Evolutionary conservation across 1,140 invertebrate genomes (phyloP), one percentile per base, ranked within the genome.

Genomic region (Cotesia vestalis): DNA sequence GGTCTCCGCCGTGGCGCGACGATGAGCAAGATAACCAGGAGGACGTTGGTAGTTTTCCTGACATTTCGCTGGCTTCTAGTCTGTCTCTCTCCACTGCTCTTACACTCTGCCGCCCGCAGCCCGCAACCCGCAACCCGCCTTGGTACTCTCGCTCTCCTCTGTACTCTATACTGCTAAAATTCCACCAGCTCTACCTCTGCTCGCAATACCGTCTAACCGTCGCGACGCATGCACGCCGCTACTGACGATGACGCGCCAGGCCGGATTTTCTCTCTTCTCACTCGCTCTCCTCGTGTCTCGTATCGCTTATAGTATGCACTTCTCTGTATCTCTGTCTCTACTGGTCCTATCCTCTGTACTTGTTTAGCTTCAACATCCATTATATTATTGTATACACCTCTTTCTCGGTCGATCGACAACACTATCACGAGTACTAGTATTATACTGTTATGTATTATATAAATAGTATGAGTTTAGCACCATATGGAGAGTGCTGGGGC

Each of bases 11-110:
- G 69, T 71, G 11, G n/a, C 60, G 46, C 38, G 35, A 46, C 68
- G 20, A 69, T 46, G 57, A 69, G n/a, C 38, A 66, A 27, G 62
- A 57, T 17, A 36, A 69, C 51, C 64, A 73, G 59, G 66, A 74
- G 62, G 66, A 69, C 66, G 60, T 55, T 9, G 66, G n/a, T 66
- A 72, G 34, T 72, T 72, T 72, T 72, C 63, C 70, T 66, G 70
- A 64, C 70, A 72, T 72, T 72, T 72, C 70, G 46, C 51, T 72
- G 70, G 70, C 70, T 72, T 72, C 70, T 27, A 27, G 27, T 27
- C 27, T 27, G 27, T 72, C 52, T 64, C 62, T 63, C 52, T 46
- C 63, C 62, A 38, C 27, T 46, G 1, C 8, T 66, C 53, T 46
- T 52, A 66, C 46, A 27, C 55, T 17, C 35, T 17, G 20, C 20